Percentiles rank a stretch among this genome's conserved stretches.
Evolutionary conservation across 2,888 invertebrate species (phyloP).

Genomic region (Vanessa cardui): DNA sequence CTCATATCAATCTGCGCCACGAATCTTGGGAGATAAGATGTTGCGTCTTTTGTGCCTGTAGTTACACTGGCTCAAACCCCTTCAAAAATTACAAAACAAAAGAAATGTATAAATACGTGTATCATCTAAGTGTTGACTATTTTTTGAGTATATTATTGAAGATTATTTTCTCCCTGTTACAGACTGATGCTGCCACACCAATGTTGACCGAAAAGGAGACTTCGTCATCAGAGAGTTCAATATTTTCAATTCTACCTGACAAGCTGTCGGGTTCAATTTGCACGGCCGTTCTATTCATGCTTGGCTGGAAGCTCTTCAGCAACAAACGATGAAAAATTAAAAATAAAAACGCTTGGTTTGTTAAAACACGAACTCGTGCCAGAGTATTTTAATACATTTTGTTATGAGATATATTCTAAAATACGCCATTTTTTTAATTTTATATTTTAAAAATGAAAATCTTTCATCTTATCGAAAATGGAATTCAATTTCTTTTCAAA

Average conservation of each 20-base stretch:
- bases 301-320: constrained; percentile 84
- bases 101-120: too few species aligned
- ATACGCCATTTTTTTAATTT: not conserved
- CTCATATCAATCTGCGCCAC: too few species aligned
- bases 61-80: too few species aligned
- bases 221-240: constrained; percentile 64
- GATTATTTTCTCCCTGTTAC: constrained; percentile 49
- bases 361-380: not conserved
- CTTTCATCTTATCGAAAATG: too few species aligned
- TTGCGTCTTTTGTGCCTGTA: too few species aligned
- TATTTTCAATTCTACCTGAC: constrained; percentile 82
- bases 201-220: constrained; percentile 48
- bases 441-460: not conserved
- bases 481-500: not conserved
- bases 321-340: constrained; percentile 78
- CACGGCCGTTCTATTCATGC: constrained; percentile 84
- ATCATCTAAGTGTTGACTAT: too few species aligned
- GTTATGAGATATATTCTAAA: constrained; percentile 7
- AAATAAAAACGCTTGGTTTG: constrained; percentile 9
- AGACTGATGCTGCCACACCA: constrained; percentile 63
- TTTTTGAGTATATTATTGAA: not conserved
- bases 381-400: constrained; percentile 12
- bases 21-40: too few species aligned
- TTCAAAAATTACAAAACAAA: too few species aligned
- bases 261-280: constrained; percentile 82